Percentiles rank a stretch among this genome's conserved stretches.
Evolutionary conservation across 2,797 vertebrate genomes (phyloP).

Genomic region (Pangasius djambal): DNA sequence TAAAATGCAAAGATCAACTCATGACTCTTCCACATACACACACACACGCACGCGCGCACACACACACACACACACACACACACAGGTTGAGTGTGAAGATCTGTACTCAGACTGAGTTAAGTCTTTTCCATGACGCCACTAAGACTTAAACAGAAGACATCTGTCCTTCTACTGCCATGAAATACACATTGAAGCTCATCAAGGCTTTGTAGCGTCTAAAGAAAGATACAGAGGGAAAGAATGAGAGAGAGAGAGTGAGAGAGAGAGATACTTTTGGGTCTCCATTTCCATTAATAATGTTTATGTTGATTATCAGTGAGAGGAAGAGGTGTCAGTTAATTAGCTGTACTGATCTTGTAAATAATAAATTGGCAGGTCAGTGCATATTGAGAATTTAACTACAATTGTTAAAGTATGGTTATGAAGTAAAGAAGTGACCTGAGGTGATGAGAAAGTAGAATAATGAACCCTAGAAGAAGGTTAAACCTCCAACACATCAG

Average conservation of each 20-base stretch:
- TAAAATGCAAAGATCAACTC: background rate
- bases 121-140: background rate
- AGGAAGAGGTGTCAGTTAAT: background rate
- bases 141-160: background rate
- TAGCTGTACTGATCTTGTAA: background rate
- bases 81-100: background rate
- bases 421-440: background rate
- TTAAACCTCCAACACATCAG: background rate
- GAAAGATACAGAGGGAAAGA: background rate
- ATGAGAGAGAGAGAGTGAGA: background rate
- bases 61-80: conserved; percentile 11
- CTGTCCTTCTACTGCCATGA: background rate
- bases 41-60: conserved; percentile 7
- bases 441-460: background rate
- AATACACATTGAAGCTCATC: background rate
- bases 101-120: background rate
- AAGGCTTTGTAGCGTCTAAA: background rate
- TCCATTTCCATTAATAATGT: background rate
- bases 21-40: background rate
- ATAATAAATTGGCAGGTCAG: background rate
- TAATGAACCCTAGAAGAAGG: background rate
- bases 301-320: background rate
- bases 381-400: background rate
- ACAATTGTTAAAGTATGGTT: background rate
- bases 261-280: background rate